Base-by-base conservation (phyloP, 2,113 vertebrate genomes). In the Vireo altiloquus region DNA sequence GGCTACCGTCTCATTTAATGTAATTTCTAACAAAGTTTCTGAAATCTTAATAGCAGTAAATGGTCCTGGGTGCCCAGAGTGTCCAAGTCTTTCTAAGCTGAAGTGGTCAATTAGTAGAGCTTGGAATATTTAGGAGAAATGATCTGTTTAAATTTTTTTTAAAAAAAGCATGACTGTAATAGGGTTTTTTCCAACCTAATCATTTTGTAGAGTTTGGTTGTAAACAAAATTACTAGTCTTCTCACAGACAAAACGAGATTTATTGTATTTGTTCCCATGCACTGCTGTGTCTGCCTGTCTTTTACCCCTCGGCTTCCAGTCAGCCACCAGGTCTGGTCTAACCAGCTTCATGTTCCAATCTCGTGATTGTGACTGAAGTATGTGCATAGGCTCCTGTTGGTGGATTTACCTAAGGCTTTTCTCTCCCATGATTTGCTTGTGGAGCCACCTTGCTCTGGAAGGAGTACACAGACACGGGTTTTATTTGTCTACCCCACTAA, bases 401-500 rank as follows among this genome's bases (percentile, higher is more conserved):
- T 44, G 64, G 16, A 9, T 59, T 90, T 59, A 28, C 35, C 7
- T 5, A 0, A 10, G 7, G 59, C 6, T 61, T 76, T 61, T 57
- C 71, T 63, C n/a, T 77, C 10, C 23, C 13, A 1, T 11, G 11
- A 8, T 20, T 33, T 19, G 21, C n/a, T 31, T 9, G 0, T 8
- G 30, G 37, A 65, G 13, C 30, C n/a, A 24, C n/a, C n/a, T n/a
- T 35, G 23, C 23, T 64, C 70, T 12, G 39, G 47, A 35, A 47
- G 27, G 27, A 76, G 11, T 31, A 47, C 23, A 12, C 5, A 0
- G 54, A 27, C 1, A 2, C 2, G 39, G 10, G 1, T 10, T 5
- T 5, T 81, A 54, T 80, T 46, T 68, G 19, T 35, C 46, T n/a
- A 3, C 33, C 50, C 6, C 15, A 6, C n/a, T 35, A 15, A 20